Base-by-base conservation (phyloP, 2,888 invertebrate genomes). In the Clepsis dumicolana region DNA sequence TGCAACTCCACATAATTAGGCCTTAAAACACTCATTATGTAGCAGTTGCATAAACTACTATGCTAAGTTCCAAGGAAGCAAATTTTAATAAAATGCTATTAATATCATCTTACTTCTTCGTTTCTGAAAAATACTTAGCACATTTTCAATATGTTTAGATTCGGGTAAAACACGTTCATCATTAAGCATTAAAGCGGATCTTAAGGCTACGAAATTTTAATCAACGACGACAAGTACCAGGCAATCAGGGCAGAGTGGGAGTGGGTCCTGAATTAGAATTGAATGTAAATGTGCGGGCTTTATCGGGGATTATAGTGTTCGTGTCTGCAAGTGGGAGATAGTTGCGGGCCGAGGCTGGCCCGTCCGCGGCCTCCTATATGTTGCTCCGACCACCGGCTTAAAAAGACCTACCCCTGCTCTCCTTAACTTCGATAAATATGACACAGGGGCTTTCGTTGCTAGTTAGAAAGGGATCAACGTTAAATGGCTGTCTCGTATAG, bases 211-310 rank as follows among this genome's bases (percentile, higher is more conserved):
- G 79, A 77, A 81, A 83, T 89, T 91, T 92, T 92, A 93, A 93
- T 93, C 91, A 92, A 89, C 79, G 82, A 74, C 74, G 80, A 88
- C 90, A 88, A 88, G 86, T 86, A 88, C 85, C 85, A 90, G 87
- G 91, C 91, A 91, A 93, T 93, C 93, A 91, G 86, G 77, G 78
- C 75, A 77, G 80, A 90, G 90, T 90, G 87, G 87, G 77, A 87
- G 83, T 86, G 88, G 90, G 87, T 84, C 29, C 84, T 88, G 85
- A 93, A 93, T 93, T 92, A 92, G 93, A 93, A 93, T 93, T 93
- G 93, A 93, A 94, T 94, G 94, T 94, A 94, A 94, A 94, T 94
- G 94, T 94, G 94, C 94, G 94, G 94, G 94, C 92, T 93, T 94
- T 94, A 94, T 94, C 94, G 90, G 88, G 93, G 94, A 94, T 94